Conservation (phyloP, 2,888 invertebrate species). For the Aleiodes testaceus region DNA sequence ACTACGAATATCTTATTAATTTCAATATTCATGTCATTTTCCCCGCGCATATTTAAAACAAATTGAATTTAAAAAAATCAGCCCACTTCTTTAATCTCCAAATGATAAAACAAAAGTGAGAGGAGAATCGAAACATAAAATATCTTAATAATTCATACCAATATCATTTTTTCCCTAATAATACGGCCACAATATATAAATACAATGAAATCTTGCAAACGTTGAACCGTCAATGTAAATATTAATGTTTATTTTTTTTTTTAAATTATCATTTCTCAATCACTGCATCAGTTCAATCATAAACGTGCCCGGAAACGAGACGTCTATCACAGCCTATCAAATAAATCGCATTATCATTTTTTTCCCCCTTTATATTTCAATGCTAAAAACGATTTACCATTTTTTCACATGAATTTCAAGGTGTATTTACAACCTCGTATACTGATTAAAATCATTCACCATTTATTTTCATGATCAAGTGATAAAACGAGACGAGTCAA, state of each 20-base stretch:
- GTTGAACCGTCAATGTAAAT: neutral
- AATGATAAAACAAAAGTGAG: neutral
- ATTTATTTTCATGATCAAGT: neutral
- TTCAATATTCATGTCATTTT: too few species aligned
- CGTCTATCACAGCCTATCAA: slow-evolving; percentile 68
- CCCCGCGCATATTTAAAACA: too few species aligned
- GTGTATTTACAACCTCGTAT: slow-evolving; percentile 60
- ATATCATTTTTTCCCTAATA: slow-evolving; percentile 44
- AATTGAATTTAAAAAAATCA: neutral
- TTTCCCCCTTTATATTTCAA: slow-evolving; percentile 5
- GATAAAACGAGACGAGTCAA: neutral
- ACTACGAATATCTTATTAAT: too few species aligned
- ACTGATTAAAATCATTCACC: slow-evolving; percentile 48
- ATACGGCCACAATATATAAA: slow-evolving; percentile 59
- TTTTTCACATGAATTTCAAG: slow-evolving; percentile 12
- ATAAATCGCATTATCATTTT: slow-evolving; percentile 46
- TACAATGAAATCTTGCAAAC: slow-evolving; percentile 46
- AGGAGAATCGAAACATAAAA: slow-evolving; percentile 2
- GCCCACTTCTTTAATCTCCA: neutral
- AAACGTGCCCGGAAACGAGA: slow-evolving; percentile 56
- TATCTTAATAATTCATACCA: slow-evolving; percentile 54
- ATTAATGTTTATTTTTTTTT: neutral
- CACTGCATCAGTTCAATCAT: slow-evolving; percentile 17
- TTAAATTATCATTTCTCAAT: neutral
- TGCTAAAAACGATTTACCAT: slow-evolving; percentile 6